phyloP scores from a whole-genome alignment of 2,797 vertebrate species.

The Remorina albescens region DNA sequence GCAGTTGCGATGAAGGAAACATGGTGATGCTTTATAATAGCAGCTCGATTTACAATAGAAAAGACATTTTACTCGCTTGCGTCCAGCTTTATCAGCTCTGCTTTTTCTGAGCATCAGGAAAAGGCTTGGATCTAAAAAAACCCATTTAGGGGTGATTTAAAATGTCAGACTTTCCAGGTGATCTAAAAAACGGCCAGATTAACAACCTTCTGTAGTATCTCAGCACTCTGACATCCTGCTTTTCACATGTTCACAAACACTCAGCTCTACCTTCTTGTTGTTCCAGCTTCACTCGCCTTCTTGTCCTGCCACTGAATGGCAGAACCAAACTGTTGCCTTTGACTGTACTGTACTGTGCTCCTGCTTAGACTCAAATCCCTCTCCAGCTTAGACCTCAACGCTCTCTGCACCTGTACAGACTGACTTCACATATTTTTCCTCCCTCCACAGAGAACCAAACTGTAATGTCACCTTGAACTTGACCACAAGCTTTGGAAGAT shows the following conservation, averaged over 20 bases:
- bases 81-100: constrained; percentile 38
- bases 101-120: constrained; percentile 11
- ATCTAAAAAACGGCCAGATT: constrained; percentile 23
- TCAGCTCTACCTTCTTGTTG: constrained; percentile 50
- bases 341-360: constrained; percentile 48
- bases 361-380: constrained; percentile 25
- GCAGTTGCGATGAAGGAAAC: constrained; percentile 20
- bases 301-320: constrained; percentile 10
- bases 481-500: constrained; percentile 17
- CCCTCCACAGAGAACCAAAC: constrained; percentile 28
- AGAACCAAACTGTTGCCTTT: constrained; percentile 25
- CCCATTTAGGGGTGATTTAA: constrained; percentile 8
- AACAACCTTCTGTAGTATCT: constrained; percentile 21
- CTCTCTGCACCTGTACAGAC: constrained; percentile 17
- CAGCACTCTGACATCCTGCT: constrained; percentile 26
- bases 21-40: constrained; percentile 49
- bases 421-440: constrained; percentile 46
- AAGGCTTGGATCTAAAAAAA: constrained; percentile 23
- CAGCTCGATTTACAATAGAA: constrained; percentile 53
- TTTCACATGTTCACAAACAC: constrained; percentile 48
- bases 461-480: constrained; percentile 20
- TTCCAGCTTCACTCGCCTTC: constrained; percentile 1
- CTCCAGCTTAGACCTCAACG: constrained; percentile 36
- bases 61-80: constrained; percentile 6
- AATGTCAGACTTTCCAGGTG: constrained; percentile 23